A percentile compares a stretch with the other conserved stretches of the same genome.
These are phyloP conservation scores for Leptopilina syphax DNA, from an alignment of 2,888 invertebrate genomes.

Conservation along the genomic window DNA sequence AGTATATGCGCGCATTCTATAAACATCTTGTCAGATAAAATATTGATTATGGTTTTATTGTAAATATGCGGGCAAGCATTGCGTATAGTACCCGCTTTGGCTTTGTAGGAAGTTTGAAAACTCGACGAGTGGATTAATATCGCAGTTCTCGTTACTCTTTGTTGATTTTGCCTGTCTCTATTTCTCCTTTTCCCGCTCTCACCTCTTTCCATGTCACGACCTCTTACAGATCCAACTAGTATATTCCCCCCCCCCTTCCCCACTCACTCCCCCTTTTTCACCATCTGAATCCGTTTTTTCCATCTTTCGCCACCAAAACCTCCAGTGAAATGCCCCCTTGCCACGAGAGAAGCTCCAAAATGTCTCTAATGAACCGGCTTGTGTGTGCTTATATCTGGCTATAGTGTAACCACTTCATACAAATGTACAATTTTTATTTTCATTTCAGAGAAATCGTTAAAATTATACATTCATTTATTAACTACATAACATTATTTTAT, in stretches of 20 bases:
- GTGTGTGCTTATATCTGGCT: slow-evolving; percentile 76
- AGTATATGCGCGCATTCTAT: slow-evolving; percentile 7
- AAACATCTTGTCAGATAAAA: slow-evolving; percentile 65
- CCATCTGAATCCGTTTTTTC: slow-evolving; percentile 52
- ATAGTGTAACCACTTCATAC: slow-evolving; percentile 70
- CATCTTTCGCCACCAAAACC: slow-evolving; percentile 44
- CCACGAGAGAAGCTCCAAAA: slow-evolving; percentile 71
- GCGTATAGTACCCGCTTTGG: slow-evolving; percentile 62
- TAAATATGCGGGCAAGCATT: slow-evolving; percentile 69
- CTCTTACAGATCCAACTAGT: slow-evolving; percentile 53
- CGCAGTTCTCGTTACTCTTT: slow-evolving; percentile 77
- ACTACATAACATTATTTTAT: no score
- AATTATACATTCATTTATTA: no score
- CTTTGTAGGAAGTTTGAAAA: slow-evolving; percentile 77
- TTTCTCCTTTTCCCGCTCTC: slow-evolving; percentile 52
- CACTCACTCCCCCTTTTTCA: background rate
- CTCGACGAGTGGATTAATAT: slow-evolving; percentile 77
- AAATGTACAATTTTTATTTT: background rate
- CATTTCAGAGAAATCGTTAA: no score
- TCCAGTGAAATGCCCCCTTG: slow-evolving; percentile 49
- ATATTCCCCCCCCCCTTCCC: slow-evolving; percentile 40
- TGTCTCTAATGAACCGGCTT: slow-evolving; percentile 77
- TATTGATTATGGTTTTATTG: slow-evolving; percentile 75
- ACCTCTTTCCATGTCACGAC: slow-evolving; percentile 56
- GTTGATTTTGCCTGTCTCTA: slow-evolving; percentile 77